Base-by-base conservation (phyloP, 2,797 vertebrate genomes). In the Astyanax mexicanus region DNA sequence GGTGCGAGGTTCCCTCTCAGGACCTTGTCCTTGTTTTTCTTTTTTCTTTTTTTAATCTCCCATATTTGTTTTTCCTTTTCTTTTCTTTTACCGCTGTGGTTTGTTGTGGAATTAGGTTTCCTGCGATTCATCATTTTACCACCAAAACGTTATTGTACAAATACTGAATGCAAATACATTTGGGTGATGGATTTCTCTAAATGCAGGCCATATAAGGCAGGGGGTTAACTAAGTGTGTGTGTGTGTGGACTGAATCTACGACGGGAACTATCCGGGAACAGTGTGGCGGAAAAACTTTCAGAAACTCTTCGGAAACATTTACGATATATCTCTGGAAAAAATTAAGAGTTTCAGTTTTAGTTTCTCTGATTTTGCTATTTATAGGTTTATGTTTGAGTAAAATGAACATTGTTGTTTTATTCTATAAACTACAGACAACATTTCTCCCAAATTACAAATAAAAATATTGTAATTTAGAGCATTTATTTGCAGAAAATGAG, bases 91-190 rank as follows among this genome's bases (percentile, higher is more conserved):
- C 73, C 69, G 40, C 52, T 60, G 65, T 72, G 82, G 51, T 68
- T 65, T 76, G 62, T 78, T 45, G 15, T 40, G 67, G 72, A 73
- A 69, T 54, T 69, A 51, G 69, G 57, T 67, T 81, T 78, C 73
- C 72, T 74, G 72, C 45, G 38, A 78, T 83, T 72, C 57, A 80
- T 80, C 76, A 80, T 61, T 73, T 75, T 55, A 75, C 68, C 78
- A 80, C 62, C 25, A 51, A 76, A 75, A 78, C 68, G 51, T 78
- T 75, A 80, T 73, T 80, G 75, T 73, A 75, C 64, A 76, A 80
- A 78, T 70, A 75, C 23, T 19, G 75, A 83, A 75, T 29, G 29
- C 68, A 70, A 80, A 80, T 62, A 83, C 79, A 80, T 75, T 68
- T 44, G 11, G 45, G 69, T 80, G 75, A 83, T 71, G 66, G 80